These are phyloP conservation scores for Aplochiton taeniatus DNA, from an alignment of 2,797 vertebrate genomes.

Conservation along the genomic window DNA sequence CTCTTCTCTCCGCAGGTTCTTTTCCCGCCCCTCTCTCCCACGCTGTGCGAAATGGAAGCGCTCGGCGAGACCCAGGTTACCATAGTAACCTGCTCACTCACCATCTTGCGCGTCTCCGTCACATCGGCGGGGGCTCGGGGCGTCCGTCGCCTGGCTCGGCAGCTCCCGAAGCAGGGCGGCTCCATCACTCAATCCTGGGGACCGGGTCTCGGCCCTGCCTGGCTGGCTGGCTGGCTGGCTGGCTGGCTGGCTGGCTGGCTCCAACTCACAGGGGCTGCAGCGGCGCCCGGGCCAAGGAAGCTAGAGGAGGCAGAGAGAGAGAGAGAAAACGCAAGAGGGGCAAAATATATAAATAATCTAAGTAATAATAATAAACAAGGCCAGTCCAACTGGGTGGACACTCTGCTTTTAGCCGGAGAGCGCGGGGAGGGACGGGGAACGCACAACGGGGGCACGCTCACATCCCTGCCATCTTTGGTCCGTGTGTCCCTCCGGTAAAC, in stretches of 20 bases:
- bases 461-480: no score
- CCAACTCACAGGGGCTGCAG: conserved; percentile 30
- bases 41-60: conserved; percentile 75
- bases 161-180: conserved; percentile 51
- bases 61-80: conserved; percentile 75
- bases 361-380: no score
- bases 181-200: conserved; percentile 44
- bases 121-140: conserved; percentile 57
- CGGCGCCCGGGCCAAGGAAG: conserved; percentile 18
- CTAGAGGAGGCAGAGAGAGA: conserved; percentile 17
- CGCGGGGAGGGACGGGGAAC: conserved; percentile 39
- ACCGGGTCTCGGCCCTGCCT: conserved; percentile 37
- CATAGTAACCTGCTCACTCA: conserved; percentile 79
- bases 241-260: conserved; percentile 27
- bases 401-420: conserved; percentile 34
- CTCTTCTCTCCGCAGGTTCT: conserved; percentile 59
- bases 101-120: conserved; percentile 71
- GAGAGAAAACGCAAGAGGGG: conserved; percentile 47
- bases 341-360: conserved; percentile 70
- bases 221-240: conserved; percentile 22
- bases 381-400: conserved; percentile 58
- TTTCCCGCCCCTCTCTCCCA: conserved; percentile 64
- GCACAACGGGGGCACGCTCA: conserved; percentile 37
- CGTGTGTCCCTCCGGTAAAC: no score
- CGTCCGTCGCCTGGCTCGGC: conserved; percentile 56